These are phyloP conservation scores for Mycetomoellerius zeteki DNA, from an alignment of 1,140 invertebrate genomes.

Conservation along the genomic window DNA sequence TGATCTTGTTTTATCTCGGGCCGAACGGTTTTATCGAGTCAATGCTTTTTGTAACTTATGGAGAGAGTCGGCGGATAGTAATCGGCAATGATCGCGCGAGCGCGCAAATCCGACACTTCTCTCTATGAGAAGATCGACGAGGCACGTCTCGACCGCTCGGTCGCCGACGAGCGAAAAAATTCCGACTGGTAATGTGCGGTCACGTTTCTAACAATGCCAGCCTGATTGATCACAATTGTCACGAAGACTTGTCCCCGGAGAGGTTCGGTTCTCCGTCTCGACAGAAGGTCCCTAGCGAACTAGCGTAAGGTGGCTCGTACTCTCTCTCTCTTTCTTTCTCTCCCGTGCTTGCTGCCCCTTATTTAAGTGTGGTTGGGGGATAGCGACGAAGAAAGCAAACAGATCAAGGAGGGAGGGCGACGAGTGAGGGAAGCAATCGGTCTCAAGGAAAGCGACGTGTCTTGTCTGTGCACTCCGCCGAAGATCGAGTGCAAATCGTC, in stretches of 20 bases:
- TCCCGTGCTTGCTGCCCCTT: slow-evolving; percentile 14
- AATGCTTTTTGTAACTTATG: background rate
- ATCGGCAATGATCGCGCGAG: slow-evolving; percentile 53
- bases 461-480: slow-evolving; percentile 6
- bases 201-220: slow-evolving; percentile 61
- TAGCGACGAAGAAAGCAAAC: slow-evolving; percentile 46
- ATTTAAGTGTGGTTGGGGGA: slow-evolving; percentile 51
- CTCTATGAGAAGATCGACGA: slow-evolving; percentile 39
- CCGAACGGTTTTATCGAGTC: slow-evolving; percentile 1
- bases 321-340: slow-evolving; percentile 35
- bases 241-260: slow-evolving; percentile 51
- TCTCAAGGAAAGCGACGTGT: slow-evolving; percentile 31
- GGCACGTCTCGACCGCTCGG: slow-evolving; percentile 60
- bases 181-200: slow-evolving; percentile 53
- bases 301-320: slow-evolving; percentile 49
- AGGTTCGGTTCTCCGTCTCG: slow-evolving; percentile 51
- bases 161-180: slow-evolving; percentile 64
- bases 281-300: slow-evolving; percentile 40
- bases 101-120: slow-evolving; percentile 65
- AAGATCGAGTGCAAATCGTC: slow-evolving; percentile 47
- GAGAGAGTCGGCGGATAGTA: slow-evolving; percentile 22
- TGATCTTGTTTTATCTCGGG: background rate
- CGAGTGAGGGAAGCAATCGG: slow-evolving; percentile 30
- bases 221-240: slow-evolving; percentile 63
- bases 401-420: slow-evolving; percentile 17